Conservation (phyloP, 2,888 invertebrate genomes). For the Pachliopta kotzebuea region DNA sequence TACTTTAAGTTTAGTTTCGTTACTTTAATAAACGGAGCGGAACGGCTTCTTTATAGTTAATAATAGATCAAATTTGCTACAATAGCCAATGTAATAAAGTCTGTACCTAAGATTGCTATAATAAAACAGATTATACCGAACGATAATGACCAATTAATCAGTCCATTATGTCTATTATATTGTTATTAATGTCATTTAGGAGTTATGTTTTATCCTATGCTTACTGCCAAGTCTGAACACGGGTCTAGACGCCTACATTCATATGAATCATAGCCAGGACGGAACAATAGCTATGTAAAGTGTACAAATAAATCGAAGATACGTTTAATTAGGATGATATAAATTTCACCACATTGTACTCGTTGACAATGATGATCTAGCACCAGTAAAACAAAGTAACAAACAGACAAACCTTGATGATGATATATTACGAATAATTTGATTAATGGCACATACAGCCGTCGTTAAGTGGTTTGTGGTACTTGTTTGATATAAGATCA, state of each 20-base stretch:
- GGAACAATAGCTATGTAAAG: conserved; percentile 11
- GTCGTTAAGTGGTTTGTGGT: not conserved
- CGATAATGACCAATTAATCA: conserved; percentile 12
- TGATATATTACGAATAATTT: no score
- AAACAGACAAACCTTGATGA: no score
- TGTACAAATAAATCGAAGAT: conserved; percentile 8
- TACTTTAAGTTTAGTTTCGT: no score
- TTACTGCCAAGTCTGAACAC: conserved; percentile 21
- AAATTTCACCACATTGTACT: no score
- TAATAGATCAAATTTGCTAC: no score
- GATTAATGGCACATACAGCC: no score
- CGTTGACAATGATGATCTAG: no score
- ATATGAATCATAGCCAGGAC: conserved; percentile 15
- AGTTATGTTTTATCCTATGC: conserved; percentile 14
- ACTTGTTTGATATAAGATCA: conserved; percentile 8
- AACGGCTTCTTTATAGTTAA: no score
- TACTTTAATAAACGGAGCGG: no score
- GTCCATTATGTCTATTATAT: conserved; percentile 16
- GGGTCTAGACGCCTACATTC: conserved; percentile 21
- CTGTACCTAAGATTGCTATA: not conserved
- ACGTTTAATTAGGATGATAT: no score
- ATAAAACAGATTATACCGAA: conserved; percentile 5
- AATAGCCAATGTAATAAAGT: no score
- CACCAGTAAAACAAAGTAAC: no score
- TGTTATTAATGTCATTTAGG: conserved; percentile 14